Base-by-base conservation (phyloP, 2,797 vertebrate species). In the Pygocentrus nattereri region DNA sequence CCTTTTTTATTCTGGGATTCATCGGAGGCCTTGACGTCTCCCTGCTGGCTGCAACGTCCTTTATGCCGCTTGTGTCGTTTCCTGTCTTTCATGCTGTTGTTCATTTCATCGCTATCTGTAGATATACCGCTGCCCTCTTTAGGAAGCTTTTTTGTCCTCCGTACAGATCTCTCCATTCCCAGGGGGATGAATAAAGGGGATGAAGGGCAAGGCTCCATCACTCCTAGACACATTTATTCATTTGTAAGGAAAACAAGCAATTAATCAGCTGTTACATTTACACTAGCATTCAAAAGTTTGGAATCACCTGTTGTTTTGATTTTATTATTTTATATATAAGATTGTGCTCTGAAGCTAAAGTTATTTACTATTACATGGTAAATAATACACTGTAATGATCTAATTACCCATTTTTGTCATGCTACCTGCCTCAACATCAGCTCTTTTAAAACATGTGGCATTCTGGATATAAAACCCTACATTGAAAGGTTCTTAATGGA, bases 111-210 rank as follows among this genome's bases (percentile, higher is more conserved):
- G 52, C 91, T 93, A 79, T 95, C 94, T 31, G 92, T 92, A 13
- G 94, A 93, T 34, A 81, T 68, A 30, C 19, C 86, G 50, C 78
- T 76, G 2, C 25, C 71, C 5, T 92, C 88, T 85, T 90, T 89
- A 65, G 59, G 64, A 31, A 86, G 85, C 69, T 87, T 92, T 83
- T 85, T 89, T 4, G 82, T 86, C 79, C 70, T 89, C 77, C 87
- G 88, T 30, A 47, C 2, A 3, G 86, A 74, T 81, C 84, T 92
- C 77, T 86, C 83, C 61, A 88, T 89, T 89, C 93, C 93, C 73
- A 88, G 84, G 6, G 93, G 93, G 80, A 94, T 74, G 67, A 95
- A 95, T 50, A 94, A 85, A 67, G 93, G 93, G 23, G 94, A 93
- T 71, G 94, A 95, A 68, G 90, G 87, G 79, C 92, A 84, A 4